These are phyloP conservation scores for Ondatra zibethicus DNA, from an alignment of 2,113 vertebrate species.

Conservation along the genomic window DNA sequence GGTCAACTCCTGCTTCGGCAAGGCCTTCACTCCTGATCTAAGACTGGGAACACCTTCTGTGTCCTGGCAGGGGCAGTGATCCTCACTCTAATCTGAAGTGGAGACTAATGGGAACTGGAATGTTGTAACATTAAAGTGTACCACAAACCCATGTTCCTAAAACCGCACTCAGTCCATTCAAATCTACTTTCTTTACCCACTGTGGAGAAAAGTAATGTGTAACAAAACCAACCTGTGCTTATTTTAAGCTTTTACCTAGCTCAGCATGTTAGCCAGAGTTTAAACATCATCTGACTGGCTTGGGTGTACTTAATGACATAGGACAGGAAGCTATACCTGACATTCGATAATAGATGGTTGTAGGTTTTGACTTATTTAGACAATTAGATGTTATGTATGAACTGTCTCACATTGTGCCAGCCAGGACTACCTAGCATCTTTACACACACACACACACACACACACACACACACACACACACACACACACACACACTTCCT, in stretches of 20 bases:
- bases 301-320: constrained; percentile 67
- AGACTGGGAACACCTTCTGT: background rate
- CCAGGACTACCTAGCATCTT: background rate
- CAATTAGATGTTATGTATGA: constrained; percentile 60
- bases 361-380: constrained; percentile 57
- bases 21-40: background rate
- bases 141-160: background rate
- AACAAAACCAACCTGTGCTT: constrained; percentile 5
- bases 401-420: background rate
- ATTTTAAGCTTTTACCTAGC: constrained; percentile 40
- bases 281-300: constrained; percentile 26
- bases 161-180: background rate
- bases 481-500: background rate
- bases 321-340: constrained; percentile 53
- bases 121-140: background rate
- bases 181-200: constrained; percentile 40
- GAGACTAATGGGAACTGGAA: background rate
- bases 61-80: background rate
- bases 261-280: background rate
- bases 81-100: background rate
- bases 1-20: background rate
- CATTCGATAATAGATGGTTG: constrained; percentile 55
- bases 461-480: background rate
- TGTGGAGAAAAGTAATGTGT: background rate
- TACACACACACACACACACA: background rate